A percentile compares a stretch with the other conserved stretches of the same genome.
phyloP scores from a whole-genome alignment of 2,113 vertebrate species.

The Protobothrops flavoviridis region DNA sequence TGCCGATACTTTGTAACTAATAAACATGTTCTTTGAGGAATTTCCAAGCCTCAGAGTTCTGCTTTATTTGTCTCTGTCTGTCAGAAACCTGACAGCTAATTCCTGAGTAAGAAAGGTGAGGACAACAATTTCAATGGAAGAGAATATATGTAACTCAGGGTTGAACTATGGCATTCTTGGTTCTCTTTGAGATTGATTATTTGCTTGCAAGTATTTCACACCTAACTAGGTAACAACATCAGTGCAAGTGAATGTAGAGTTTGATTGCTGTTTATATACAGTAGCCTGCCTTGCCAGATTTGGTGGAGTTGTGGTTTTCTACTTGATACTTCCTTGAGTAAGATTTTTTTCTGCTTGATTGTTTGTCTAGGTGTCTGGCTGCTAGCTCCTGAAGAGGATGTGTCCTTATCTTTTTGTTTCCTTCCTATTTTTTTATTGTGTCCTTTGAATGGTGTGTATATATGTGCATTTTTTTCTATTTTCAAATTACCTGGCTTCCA shows the following conservation, averaged over 20 bases:
- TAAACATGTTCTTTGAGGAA: too few species aligned
- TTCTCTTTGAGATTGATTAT: neutral
- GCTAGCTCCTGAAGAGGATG: neutral
- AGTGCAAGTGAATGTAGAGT: neutral
- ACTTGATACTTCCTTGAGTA: neutral
- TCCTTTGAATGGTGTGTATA: neutral
- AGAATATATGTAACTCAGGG: neutral
- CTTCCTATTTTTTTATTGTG: neutral
- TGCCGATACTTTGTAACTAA: too few species aligned
- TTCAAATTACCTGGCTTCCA: neutral
- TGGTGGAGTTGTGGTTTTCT: neutral
- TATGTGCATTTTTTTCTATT: neutral
- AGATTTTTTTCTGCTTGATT: neutral
- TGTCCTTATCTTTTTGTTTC: neutral
- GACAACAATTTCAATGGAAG: neutral
- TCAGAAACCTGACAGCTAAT: neutral
- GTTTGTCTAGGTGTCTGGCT: neutral
- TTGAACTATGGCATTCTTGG: neutral
- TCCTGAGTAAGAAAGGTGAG: neutral
- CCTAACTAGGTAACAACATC: neutral
- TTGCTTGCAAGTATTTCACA: neutral
- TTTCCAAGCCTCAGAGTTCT: too few species aligned
- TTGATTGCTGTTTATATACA: neutral
- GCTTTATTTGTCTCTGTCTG: too few species aligned
- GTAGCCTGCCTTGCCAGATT: neutral